Evolutionary conservation across 2,113 vertebrate genomes (phyloP).

Genomic region (Agapornis roseicollis): DNA sequence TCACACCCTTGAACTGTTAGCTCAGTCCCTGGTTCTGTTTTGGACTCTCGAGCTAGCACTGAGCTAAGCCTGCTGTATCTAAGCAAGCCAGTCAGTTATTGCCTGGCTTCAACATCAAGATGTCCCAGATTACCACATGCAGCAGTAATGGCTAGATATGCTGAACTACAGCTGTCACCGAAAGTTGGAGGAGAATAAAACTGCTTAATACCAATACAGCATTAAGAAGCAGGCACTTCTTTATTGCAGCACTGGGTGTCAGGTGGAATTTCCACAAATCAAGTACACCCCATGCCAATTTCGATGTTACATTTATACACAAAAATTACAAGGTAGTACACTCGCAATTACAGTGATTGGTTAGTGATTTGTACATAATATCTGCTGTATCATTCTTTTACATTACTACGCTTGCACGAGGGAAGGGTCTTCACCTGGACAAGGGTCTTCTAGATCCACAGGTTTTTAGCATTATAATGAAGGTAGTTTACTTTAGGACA

Average conservation of each 20-base stretch:
- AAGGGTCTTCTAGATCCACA: not conserved
- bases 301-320: not conserved
- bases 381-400: not conserved
- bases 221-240: not conserved
- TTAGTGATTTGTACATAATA: not conserved
- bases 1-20: not conserved
- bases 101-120: not conserved
- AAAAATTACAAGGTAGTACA: not conserved
- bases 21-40: not conserved
- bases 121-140: not conserved
- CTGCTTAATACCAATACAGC: not conserved
- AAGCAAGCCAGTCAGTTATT: not conserved
- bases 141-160: not conserved
- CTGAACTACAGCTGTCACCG: not conserved
- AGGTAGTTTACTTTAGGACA: not conserved
- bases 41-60: not conserved
- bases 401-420: not conserved
- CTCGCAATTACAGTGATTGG: not conserved
- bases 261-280: not conserved
- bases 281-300: not conserved
- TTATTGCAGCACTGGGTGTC: not conserved
- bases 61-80: not conserved
- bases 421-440: not conserved
- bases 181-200: not conserved
- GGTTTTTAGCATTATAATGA: not conserved